A percentile compares a stretch with the other conserved stretches of the same genome.
phyloP scores from a whole-genome alignment of 2,797 vertebrate genomes.

The Spea hammondii region DNA sequence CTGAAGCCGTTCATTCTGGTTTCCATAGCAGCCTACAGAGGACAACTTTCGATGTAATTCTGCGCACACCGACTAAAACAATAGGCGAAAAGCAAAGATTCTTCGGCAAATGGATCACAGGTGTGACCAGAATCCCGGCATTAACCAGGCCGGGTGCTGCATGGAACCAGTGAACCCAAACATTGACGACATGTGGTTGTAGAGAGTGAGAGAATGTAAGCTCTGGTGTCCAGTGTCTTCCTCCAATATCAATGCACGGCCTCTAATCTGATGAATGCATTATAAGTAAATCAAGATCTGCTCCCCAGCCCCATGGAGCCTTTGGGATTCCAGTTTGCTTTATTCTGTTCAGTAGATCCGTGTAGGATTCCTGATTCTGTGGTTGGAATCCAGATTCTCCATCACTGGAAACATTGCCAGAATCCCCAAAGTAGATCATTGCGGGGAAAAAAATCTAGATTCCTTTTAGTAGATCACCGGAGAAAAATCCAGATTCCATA shows the following conservation, averaged over 20 bases:
- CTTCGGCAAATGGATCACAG: conserved; percentile 53
- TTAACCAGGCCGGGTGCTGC: conserved; percentile 39
- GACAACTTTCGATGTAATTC: conserved; percentile 57
- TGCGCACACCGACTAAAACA: conserved; percentile 63
- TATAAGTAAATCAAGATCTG: too few species aligned
- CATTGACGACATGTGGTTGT: background rate
- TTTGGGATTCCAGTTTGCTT: too few species aligned
- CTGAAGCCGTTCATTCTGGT: conserved; percentile 58
- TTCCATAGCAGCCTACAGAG: conserved; percentile 67
- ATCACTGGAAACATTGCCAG: too few species aligned
- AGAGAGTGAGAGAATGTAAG: background rate
- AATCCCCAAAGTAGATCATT: too few species aligned
- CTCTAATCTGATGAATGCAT: too few species aligned
- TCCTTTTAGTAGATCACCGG: too few species aligned
- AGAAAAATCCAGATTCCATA: too few species aligned
- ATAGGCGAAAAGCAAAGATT: conserved; percentile 52
- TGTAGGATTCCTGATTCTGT: too few species aligned
- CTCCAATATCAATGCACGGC: background rate
- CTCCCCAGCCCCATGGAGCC: too few species aligned
- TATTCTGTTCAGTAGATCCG: too few species aligned
- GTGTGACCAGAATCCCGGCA: conserved; percentile 31
- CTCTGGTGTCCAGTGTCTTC: background rate
- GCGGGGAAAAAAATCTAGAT: too few species aligned
- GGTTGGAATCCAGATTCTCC: too few species aligned
- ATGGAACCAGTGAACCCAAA: background rate